Evolutionary conservation across 2,113 vertebrate genomes (phyloP), one percentile per base, ranked within the genome.

Genomic region (Lasiurus borealis): DNA sequence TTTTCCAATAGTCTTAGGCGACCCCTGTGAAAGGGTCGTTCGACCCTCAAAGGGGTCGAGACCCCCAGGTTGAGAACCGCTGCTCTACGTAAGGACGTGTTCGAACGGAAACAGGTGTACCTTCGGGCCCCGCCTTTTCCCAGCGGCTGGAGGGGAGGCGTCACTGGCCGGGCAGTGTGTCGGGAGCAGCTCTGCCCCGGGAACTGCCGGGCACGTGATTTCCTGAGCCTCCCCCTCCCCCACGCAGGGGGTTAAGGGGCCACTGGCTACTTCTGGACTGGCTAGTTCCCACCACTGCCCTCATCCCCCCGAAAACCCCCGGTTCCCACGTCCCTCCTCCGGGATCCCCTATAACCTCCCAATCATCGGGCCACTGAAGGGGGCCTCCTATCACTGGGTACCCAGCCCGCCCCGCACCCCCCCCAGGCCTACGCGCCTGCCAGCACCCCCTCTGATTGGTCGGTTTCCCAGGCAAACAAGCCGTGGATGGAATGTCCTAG

Each of bases 201-300:
- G 6, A 34, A 29, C 0, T 16, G 11, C 0, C 6, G 15, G 11
- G 19, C 15, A 4, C 21, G 13, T 19, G 36, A 64, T 25, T 16
- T 85, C 44, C 83, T 62, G 31, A 81, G 64, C 57, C 12, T 14
- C 13, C 44, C 29, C 3, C 2, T 36, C 34, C 29, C 8, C n/a
- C 13, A 76, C 8, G 57, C 10, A 19, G 48, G 64, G 18, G 14
- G 57, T 8, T 59, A 19, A 31, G 0, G 12, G 68, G 27, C 29
- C 44, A 6, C 13, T 6, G 6, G n/a, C n/a, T n/a, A n/a, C n/a
- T n/a, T n/a, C n/a, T n/a, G n/a, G n/a, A n/a, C n/a, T n/a, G n/a
- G 25, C 21, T 48, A 73, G 52, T 52, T 80, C 48, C 57, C 1
- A 83, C 80, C 66, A 34, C 66, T 52, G 23, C 4, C 34, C 25